These are phyloP conservation scores for Euphysa ruthae DNA, from an alignment of 30 jellyfish, hydroid and myxozoan genomes.

Conservation along the genomic window DNA sequence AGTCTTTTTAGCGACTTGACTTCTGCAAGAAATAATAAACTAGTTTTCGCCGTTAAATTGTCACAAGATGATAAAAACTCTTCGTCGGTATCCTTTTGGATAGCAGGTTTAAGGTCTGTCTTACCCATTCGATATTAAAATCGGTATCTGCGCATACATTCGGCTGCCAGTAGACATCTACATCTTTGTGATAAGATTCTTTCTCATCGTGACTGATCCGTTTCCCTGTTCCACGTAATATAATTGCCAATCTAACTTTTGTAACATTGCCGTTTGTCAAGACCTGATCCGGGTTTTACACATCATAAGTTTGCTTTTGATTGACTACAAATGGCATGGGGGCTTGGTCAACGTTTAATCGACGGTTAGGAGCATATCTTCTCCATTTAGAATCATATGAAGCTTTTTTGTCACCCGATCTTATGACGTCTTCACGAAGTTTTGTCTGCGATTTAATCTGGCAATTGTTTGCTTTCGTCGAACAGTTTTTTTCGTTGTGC, in stretches of 20 bases:
- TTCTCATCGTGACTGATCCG: conserved; percentile 25
- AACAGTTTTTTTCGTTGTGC: not conserved
- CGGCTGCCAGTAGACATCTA: conserved; percentile 43
- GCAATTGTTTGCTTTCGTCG: not conserved
- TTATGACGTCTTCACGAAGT: not conserved
- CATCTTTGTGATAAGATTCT: conserved; percentile 29
- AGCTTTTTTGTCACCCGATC: not conserved
- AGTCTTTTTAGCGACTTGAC: too few relatives aligned
- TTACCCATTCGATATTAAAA: conserved; percentile 34
- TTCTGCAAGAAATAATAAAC: too few relatives aligned
- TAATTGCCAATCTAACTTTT: conserved; percentile 7
- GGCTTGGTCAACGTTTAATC: not conserved
- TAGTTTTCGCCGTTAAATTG: not conserved
- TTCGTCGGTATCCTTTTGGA: not conserved
- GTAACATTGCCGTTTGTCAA: not conserved
- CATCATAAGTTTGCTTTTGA: too few relatives aligned
- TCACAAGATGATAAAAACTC: not conserved
- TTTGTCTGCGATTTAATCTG: not conserved
- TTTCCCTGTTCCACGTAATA: conserved; percentile 33
- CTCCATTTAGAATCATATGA: not conserved
- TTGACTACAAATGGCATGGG: not conserved
- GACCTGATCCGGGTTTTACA: too few relatives aligned
- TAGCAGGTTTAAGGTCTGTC: too few relatives aligned
- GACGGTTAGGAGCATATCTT: not conserved
- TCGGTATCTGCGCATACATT: conserved; percentile 54